phyloP scores from a whole-genome alignment of 30 jellyfish, hydroid and myxozoan genomes.

The Aurelia sp. region DNA sequence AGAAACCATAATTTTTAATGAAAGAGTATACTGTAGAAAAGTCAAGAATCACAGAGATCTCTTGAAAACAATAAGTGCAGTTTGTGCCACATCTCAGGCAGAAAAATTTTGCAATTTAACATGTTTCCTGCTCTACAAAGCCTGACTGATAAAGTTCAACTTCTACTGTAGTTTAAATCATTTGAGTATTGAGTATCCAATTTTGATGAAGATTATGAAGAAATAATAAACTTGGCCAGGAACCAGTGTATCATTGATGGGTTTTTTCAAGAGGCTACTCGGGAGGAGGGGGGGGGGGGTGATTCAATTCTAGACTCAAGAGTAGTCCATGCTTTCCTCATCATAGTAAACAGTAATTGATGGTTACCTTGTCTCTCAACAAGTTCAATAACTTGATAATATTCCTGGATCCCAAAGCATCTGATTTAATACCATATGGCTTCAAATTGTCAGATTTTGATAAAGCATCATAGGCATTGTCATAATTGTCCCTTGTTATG shows the following conservation, averaged over 20 bases:
- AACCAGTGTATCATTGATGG: too few species aligned
- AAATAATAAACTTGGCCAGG: not conserved
- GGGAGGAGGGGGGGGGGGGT: too few species aligned
- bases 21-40: not conserved
- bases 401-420: slow-evolving; percentile 5
- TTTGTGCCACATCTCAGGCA: not conserved
- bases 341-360: too few species aligned
- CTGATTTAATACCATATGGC: slow-evolving; percentile 41
- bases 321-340: too few species aligned
- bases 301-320: too few species aligned
- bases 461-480: not conserved
- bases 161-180: too few species aligned
- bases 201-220: too few species aligned
- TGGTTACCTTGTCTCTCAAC: slow-evolving; percentile 5
- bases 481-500: slow-evolving; percentile 16
- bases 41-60: not conserved
- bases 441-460: not conserved
- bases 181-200: too few species aligned
- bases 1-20: too few species aligned
- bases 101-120: not conserved
- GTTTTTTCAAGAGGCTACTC: too few species aligned
- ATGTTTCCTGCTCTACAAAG: not conserved
- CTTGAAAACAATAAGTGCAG: not conserved
- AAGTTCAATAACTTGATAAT: not conserved
- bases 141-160: not conserved